Evolutionary conservation across 2,797 vertebrate genomes (phyloP).

Genomic region (Sebastes taczanowskii): DNA sequence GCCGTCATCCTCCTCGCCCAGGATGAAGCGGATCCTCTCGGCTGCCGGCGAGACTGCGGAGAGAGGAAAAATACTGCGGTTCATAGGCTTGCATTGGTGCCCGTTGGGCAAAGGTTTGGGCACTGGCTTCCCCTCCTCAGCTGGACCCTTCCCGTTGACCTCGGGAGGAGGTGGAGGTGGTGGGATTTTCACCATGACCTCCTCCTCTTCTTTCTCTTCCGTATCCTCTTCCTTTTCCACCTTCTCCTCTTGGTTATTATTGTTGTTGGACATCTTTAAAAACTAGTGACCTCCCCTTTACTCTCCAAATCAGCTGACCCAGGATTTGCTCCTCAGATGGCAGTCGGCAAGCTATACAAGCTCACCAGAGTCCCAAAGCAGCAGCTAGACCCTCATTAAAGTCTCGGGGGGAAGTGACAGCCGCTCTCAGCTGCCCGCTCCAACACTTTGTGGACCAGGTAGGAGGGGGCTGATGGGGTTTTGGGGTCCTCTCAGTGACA

Average conservation of each 20-base stretch:
- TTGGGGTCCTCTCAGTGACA: constrained; percentile 72
- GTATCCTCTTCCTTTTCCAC: constrained; percentile 59
- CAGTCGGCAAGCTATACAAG: constrained; percentile 40
- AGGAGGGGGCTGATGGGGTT: constrained; percentile 69
- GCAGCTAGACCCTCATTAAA: constrained; percentile 72
- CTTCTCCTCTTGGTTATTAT: constrained; percentile 76
- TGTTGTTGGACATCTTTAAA: constrained; percentile 77
- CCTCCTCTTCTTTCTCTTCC: constrained; percentile 57
- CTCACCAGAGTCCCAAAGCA: constrained; percentile 44
- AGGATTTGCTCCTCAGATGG: constrained; percentile 31
- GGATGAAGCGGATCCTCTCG: constrained; percentile 96
- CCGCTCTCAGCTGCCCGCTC: constrained; percentile 60
- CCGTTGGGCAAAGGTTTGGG: constrained; percentile 57
- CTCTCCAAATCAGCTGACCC: constrained; percentile 42
- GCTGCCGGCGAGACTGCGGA: constrained; percentile 94
- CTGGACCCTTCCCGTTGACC: constrained; percentile 73
- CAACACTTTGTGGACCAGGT: constrained; percentile 75
- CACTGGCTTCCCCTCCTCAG: constrained; percentile 72
- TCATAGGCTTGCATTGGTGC: constrained; percentile 83
- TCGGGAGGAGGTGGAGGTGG: constrained; percentile 67
- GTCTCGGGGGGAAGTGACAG: constrained; percentile 64
- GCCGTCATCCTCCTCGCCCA: constrained; percentile 96
- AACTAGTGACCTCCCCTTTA: constrained; percentile 10
- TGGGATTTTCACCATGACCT: constrained; percentile 71
- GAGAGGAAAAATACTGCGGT: constrained; percentile 91